Evolutionary conservation across 2,888 invertebrate genomes (phyloP), one percentile per base, ranked within the genome.

Genomic region (Ischnura elegans): DNA sequence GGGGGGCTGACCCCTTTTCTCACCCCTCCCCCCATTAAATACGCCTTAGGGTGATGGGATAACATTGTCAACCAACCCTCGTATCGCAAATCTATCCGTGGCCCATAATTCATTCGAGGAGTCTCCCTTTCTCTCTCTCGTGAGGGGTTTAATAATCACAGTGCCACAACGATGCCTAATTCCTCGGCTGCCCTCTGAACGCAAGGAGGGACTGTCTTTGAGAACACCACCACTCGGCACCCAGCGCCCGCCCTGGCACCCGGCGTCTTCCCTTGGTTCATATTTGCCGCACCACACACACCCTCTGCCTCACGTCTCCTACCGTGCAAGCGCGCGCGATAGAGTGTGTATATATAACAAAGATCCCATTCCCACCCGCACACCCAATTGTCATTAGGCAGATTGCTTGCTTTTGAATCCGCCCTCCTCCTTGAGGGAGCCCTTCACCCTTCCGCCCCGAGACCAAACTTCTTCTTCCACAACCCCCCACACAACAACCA

Each of bases 371-470:
- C 25, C 61, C 61, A 43, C 61, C 90, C 90, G n/a, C n/a, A 61
- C 90, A 90, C 90, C 90, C 90, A 90, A 90, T 90, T 90, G 90
- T 90, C 90, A 90, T 90, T 90, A 90, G 61, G 61, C 90, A 90
- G 90, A 90, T 90, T 90, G 90, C 90, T 90, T 90, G 90, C 90
- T 90, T 90, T 90, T 90, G 90, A 90, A 90, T 90, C 21, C 90
- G 61, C 43, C n/a, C 51, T 55, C 87, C 36, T 0, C 2, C 87
- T 55, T 36, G 42, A 87, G 42, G 47, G 19, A 55, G 55, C 51
- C 19, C 55, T 87, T 55, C 87, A 61, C 61, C 87, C 51, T 87
- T 45, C 43, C 42, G 13, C 85, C 43, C 3, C 43, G 3, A 85
- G 43, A 85, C 85, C 85, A 19, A 85, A 85, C 85, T 85, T 85